Evolutionary conservation across 1,140 invertebrate genomes (phyloP).

Genomic region (Linepithema humile): DNA sequence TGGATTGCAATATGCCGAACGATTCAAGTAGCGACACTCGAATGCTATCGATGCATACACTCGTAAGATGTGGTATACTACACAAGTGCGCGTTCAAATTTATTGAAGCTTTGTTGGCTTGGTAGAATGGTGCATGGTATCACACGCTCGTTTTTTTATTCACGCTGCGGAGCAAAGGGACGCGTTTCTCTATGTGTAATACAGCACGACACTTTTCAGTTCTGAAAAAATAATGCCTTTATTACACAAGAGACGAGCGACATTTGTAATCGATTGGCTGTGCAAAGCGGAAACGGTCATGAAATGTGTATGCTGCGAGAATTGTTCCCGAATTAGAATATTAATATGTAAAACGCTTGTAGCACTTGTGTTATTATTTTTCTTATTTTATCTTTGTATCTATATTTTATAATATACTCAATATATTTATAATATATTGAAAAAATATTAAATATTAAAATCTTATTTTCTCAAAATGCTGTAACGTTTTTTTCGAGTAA

Average conservation of each 20-base stretch:
- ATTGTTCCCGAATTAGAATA: neutral
- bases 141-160: conserved; percentile 30
- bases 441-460: neutral
- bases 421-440: too few relatives aligned
- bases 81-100: conserved; percentile 20
- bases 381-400: neutral
- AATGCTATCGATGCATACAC: conserved; percentile 9
- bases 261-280: conserved; percentile 22
- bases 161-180: conserved; percentile 19
- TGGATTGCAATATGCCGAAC: neutral
- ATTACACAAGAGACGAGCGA: conserved; percentile 22
- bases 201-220: conserved; percentile 37
- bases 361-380: neutral
- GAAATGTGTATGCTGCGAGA: neutral
- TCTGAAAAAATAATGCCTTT: conserved; percentile 48
- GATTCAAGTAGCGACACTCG: neutral
- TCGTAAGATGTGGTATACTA: neutral
- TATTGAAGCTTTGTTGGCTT: conserved; percentile 40
- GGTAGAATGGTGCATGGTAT: neutral
- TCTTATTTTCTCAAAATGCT: neutral
- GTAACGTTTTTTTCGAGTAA: neutral
- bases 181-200: neutral
- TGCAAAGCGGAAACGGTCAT: neutral
- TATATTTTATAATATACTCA: neutral
- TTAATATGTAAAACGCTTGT: conserved; percentile 4